Evolutionary conservation across 2,888 invertebrate species (phyloP), one percentile per base, ranked within the genome.

Genomic region (Papilio demoleus): DNA sequence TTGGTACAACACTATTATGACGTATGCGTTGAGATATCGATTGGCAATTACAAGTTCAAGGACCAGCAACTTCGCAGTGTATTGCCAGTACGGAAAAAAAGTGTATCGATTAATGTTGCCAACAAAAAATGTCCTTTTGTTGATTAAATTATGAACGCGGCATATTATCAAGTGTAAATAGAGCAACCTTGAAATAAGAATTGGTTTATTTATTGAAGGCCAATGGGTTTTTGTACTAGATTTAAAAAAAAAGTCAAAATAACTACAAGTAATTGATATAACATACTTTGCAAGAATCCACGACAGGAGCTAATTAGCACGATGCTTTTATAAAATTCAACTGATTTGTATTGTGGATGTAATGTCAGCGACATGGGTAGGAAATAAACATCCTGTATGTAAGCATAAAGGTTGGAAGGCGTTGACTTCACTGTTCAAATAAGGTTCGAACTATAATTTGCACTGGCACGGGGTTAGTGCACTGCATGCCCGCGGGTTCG

Each of bases 31-130:
- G 53, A 56, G 53, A 31, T 56, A 56, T 56, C 53, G 53, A 56
- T 56, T 31, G n/a, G 31, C 53, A 56, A 56, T 56, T 27, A 56
- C 53, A 56, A 56, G 53, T 56, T 56, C 53, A 56, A 56, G 53
- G 53, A n/a, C 53, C 53, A 56, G 17, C 53, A n/a, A 17, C 53
- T 56, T 31, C 2, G n/a, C 14, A 56, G 9, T 56, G 53, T 42
- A 42, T 31, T 53, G 53, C 31, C 53, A 56, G 31, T 27, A n/a
- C 17, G 31, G 53, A 56, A 56, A 56, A 56, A 56, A 56, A n/a
- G 0, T 56, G 14, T 31, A 56, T 56, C 53, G 53, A 56, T 56
- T 56, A 31, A 31, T 56, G 53, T 31, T 56, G 27, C 31, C 27
- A 31, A 31, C 9, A 56, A 56, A 56, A 56, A 56, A 31, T 56